Percentiles rank a stretch among this genome's conserved stretches.
Evolutionary conservation across 1,140 invertebrate species (phyloP).

Genomic region (Rhopalosiphum padi): DNA sequence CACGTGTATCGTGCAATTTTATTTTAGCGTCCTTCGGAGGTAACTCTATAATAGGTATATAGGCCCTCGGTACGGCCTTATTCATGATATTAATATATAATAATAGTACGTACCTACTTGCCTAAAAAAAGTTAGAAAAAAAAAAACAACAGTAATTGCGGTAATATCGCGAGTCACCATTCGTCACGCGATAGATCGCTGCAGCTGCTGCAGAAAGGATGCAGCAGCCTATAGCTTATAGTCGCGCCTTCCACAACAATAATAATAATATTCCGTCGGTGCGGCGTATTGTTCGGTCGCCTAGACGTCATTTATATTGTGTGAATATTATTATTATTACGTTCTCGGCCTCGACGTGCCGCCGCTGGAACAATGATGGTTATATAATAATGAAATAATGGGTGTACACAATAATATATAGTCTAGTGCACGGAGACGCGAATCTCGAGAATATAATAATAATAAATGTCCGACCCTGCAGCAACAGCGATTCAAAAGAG

Average conservation of each 20-base stretch:
- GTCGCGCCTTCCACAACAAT: neutral
- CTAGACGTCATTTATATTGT: slow-evolving; percentile 16
- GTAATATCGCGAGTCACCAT: neutral
- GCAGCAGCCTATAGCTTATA: neutral
- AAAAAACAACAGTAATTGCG: neutral
- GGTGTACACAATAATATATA: neutral
- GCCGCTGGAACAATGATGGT: slow-evolving; percentile 3
- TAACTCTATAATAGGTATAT: neutral
- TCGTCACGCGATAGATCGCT: neutral
- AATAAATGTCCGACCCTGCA: neutral
- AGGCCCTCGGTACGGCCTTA: neutral
- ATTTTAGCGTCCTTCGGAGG: neutral
- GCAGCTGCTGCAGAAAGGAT: neutral
- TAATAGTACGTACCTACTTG: neutral
- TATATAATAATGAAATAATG: slow-evolving; percentile 22
- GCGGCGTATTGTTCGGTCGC: neutral
- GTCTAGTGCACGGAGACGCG: neutral
- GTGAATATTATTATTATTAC: slow-evolving; percentile 10
- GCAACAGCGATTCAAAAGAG: neutral
- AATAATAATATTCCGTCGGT: slow-evolving; percentile 8
- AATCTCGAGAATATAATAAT: neutral
- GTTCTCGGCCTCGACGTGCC: slow-evolving; percentile 13
- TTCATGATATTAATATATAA: neutral
- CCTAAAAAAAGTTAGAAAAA: neutral
- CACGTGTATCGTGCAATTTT: neutral